Evolutionary conservation across 2,797 vertebrate species (phyloP), one percentile per base, ranked within the genome.

Genomic region (Octomys mimax): DNA sequence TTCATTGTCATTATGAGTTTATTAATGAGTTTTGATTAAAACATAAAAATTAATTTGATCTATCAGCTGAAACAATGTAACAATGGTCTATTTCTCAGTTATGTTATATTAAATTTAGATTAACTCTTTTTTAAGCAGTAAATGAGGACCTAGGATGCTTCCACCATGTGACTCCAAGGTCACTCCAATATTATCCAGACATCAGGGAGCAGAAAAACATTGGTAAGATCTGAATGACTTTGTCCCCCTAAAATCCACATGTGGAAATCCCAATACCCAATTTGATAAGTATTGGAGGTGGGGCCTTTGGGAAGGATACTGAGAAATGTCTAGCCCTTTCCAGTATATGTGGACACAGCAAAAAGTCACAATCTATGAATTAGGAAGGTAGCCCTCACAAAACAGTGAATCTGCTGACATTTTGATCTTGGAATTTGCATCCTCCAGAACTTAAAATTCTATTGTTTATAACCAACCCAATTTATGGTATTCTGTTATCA

Each of bases 11-110:
- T 75, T 94, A 52, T 49, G 2, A 77, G 78, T 31, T 82, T 82
- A 42, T 42, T 79, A 49, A 84, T 93, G n/a, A 91, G 28, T 61
- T 91, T 92, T 89, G 81, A 94, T 64, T 89, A 92, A 89, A 94
- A 70, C 64, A 79, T 68, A 62, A 66, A 84, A 93, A 46, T 82
- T 89, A 86, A 95, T 82, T 64, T 64, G 1, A 62, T 61, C 31
- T 83, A 59, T 33, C 26, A 89, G 64, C 36, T 86, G 33, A 89
- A 89, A 92, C 46, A 86, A 89, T 59, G 62, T 46, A 92, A 39
- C 31, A 59, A 18, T 9, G 16, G 21, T 86, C 89, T 86, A 57
- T 92, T 94, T 87, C 62, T 91, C 78, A 87, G 28, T 90, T 36
- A 93, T 6, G 73, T 39, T 49, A 80, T 19, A 49, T 33, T 52